Evolutionary conservation across 2,888 invertebrate genomes (phyloP).

Genomic region (Smittia sp.): DNA sequence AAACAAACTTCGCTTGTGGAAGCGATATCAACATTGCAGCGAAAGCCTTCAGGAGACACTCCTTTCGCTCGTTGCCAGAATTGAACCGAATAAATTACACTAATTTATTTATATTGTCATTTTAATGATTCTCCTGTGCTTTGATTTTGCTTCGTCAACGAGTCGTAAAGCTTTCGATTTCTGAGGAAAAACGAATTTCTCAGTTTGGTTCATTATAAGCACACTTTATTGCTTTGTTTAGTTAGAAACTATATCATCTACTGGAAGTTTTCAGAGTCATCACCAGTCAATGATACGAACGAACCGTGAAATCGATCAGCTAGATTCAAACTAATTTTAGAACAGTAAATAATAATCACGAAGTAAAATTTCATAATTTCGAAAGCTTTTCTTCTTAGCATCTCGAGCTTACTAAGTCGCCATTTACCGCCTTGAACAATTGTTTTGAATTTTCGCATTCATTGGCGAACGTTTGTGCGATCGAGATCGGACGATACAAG

Average conservation of each 20-base stretch:
- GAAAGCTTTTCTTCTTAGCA: not conserved
- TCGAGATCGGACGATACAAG: not conserved
- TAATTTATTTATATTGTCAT: not conserved
- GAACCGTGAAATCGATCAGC: too few species aligned
- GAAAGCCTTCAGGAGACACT: not conserved
- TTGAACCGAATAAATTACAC: not conserved
- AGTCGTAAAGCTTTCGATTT: not conserved
- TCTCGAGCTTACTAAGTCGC: not conserved
- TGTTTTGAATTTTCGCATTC: not conserved
- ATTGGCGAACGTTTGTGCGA: not conserved
- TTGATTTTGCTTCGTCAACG: not conserved
- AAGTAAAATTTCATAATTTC: not conserved
- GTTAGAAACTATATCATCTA: too few species aligned
- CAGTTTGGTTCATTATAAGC: not conserved
- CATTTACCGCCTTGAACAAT: not conserved
- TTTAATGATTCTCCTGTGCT: not conserved
- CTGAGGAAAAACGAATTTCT: not conserved
- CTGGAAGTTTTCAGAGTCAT: too few species aligned
- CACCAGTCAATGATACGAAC: too few species aligned
- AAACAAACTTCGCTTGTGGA: not conserved
- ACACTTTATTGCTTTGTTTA: not conserved
- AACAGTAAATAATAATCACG: not conserved
- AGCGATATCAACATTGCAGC: conserved; percentile 11
- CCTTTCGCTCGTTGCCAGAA: not conserved
- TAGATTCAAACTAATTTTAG: not conserved